A percentile compares a stretch with the other conserved stretches of the same genome.
Conservation (phyloP, 2,113 vertebrate genomes). For the Corythornis vintsioides region DNA sequence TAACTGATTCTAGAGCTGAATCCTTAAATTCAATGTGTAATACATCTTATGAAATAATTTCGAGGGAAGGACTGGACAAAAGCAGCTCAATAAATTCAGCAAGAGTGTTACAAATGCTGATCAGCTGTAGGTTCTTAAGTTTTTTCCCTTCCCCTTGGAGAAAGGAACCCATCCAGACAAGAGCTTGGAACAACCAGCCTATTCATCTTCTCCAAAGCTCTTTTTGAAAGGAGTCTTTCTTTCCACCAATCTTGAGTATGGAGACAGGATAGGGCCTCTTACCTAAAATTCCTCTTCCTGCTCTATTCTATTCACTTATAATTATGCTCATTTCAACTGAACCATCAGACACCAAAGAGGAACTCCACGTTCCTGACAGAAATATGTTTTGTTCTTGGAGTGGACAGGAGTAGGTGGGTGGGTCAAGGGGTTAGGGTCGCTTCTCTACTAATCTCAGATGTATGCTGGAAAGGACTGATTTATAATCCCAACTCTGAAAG, state of each 20-base stretch:
- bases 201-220: neutral
- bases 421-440: neutral
- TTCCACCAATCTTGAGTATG: neutral
- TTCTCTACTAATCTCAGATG: neutral
- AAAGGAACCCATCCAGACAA: neutral
- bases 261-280: neutral
- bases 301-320: neutral
- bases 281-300: constrained; percentile 1
- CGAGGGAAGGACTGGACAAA: neutral
- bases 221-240: constrained; percentile 1
- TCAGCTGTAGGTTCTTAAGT: neutral
- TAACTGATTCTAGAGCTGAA: neutral
- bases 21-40: neutral
- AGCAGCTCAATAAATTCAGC: neutral
- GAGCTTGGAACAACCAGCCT: neutral
- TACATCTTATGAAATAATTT: neutral
- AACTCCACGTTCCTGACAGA: neutral
- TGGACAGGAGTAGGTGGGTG: neutral
- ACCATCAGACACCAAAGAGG: neutral
- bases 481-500: neutral
- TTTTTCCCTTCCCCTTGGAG: neutral
- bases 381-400: neutral
- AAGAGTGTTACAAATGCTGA: neutral
- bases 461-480: neutral
- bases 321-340: neutral